Base-by-base conservation (phyloP, 2,113 vertebrate genomes). In the Myiopsitta monachus region DNA sequence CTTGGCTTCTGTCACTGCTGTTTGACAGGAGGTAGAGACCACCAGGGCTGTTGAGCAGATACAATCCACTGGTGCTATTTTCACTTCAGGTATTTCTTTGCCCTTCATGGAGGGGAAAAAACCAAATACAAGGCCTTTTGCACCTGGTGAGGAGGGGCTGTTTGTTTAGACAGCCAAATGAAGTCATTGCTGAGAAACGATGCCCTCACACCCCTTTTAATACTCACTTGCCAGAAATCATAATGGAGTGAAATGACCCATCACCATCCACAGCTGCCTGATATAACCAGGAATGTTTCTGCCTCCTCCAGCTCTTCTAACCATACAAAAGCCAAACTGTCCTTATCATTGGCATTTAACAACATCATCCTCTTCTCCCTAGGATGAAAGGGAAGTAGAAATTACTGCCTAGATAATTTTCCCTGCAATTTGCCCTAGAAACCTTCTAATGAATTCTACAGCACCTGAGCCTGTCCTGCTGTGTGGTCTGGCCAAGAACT, bases 211-310 rank as follows among this genome's bases (percentile, higher is more conserved):
- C 77, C 81, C 90, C 81, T 91, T 94, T 87, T 27, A 92, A 80
- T 79, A 43, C 67, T 95, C 70, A 38, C 87, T 92, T 92, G 94
- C 95, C 96, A 96, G 96, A 89, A 95, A 76, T 49, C 81, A 74
- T 87, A 95, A 95, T 91, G 94, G 83, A 94, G 88, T 95, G 96
- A 95, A 96, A 96, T 96, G 96, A 96, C 96, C 96, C 96, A 93
- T 84, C 91, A 83, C 91, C 86, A 89, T 91, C 80, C 16, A 0
- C 95, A 96, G 94, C 95, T 96, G 96, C 75, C 83, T 73, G 80
- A 87, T 87, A 88, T 7, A 81, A 41, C 74, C 66, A 84, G 77
- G 73, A 96, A 97, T 92, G 88, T 43, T 94, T 19, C 86, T 92
- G 86, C 83, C 89, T 47, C 59, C 85, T 72, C 78, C 51, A 55